Percentiles rank a stretch among this genome's conserved stretches.
These are phyloP conservation scores for Prunella strophiata DNA, from an alignment of 2,797 vertebrate species.

Conservation along the genomic window DNA sequence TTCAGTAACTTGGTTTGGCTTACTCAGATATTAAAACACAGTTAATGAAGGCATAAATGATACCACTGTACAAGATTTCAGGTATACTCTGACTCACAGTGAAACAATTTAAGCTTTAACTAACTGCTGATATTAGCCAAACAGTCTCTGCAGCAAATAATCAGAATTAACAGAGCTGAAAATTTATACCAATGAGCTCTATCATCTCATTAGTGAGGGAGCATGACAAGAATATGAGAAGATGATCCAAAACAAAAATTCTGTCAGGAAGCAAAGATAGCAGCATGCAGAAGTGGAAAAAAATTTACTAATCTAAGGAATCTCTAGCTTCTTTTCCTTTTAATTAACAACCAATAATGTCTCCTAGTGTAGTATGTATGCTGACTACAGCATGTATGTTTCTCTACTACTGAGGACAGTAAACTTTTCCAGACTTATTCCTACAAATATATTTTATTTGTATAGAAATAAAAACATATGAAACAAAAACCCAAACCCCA, in stretches of 20 bases:
- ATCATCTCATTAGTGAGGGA: neutral
- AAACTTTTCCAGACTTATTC: neutral
- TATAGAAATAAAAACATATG: neutral
- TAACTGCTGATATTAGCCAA: neutral
- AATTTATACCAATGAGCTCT: neutral
- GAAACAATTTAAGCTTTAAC: neutral
- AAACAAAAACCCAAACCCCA: neutral
- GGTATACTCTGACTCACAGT: neutral
- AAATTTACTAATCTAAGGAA: neutral
- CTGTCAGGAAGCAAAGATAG: neutral
- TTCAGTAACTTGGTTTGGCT: slow-evolving; percentile 7
- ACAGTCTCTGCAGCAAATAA: neutral
- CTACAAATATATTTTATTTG: neutral
- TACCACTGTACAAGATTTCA: slow-evolving; percentile 5
- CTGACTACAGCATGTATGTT: neutral
- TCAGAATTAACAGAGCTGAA: neutral
- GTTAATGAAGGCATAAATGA: neutral
- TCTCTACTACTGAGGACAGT: neutral
- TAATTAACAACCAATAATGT: neutral
- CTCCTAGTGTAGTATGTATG: neutral
- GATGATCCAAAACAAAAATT: neutral
- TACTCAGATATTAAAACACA: slow-evolving; percentile 12
- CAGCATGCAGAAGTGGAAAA: neutral
- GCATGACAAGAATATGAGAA: neutral
- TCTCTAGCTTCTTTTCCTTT: neutral